phyloP scores from a whole-genome alignment of 1,140 invertebrate species.

The Vanessa tameamea region DNA sequence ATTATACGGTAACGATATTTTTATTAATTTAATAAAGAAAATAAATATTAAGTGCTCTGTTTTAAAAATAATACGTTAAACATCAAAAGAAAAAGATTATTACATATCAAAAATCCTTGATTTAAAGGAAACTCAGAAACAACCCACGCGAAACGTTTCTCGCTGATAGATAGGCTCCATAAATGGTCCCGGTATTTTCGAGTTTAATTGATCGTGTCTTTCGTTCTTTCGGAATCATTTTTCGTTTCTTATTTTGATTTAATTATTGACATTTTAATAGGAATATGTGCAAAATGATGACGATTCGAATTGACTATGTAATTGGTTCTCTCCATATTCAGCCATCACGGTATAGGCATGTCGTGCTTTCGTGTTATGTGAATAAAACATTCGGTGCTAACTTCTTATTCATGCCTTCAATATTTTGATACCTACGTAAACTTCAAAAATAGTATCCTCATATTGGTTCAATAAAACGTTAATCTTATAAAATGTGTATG shows the following conservation, averaged over 20 bases:
- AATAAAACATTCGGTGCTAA: neutral
- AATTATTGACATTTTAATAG: neutral
- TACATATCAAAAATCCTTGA: neutral
- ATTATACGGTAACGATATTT: conserved; percentile 52
- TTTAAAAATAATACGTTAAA: neutral
- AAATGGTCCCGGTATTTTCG: conserved; percentile 30
- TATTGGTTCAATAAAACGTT: neutral
- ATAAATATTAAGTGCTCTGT: neutral
- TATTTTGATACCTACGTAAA: neutral
- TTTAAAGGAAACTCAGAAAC: conserved; percentile 11
- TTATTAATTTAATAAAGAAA: conserved; percentile 24
- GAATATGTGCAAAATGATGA: neutral
- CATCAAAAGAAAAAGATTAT: neutral
- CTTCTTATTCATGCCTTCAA: neutral
- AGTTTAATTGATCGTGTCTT: conserved; percentile 25
- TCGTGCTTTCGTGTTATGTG: neutral
- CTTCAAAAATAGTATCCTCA: neutral
- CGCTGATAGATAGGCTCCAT: conserved; percentile 20
- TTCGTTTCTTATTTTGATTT: neutral
- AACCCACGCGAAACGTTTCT: conserved; percentile 50
- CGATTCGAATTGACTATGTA: neutral
- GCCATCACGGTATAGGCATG: conserved; percentile 2
- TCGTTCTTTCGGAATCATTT: conserved; percentile 7
- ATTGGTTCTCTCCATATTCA: conserved; percentile 11
- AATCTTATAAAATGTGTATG: neutral